Percentiles rank a stretch among this genome's conserved stretches.
These are phyloP conservation scores for Mus minutoides DNA, from an alignment of 2,797 vertebrate genomes.

Conservation along the genomic window DNA sequence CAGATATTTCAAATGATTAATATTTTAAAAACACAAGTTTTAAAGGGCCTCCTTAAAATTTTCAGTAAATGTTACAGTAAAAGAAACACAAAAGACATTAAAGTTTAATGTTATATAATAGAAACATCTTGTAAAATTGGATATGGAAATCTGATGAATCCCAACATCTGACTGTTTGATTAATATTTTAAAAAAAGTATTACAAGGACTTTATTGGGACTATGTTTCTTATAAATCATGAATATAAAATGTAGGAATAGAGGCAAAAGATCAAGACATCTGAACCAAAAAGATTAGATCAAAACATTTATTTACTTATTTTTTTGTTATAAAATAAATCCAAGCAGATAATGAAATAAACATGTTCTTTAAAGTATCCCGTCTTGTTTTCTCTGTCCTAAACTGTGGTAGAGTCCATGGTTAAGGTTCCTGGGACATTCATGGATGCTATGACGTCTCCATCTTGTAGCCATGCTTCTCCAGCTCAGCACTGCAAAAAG, in stretches of 20 bases:
- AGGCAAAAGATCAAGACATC: conserved; percentile 62
- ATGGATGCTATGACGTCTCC: conserved; percentile 95
- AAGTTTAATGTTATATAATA: conserved; percentile 50
- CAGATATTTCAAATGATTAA: conserved; percentile 66
- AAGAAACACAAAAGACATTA: conserved; percentile 59
- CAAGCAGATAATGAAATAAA: conserved; percentile 78
- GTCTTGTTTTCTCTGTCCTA: conserved; percentile 30
- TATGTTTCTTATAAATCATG: conserved; percentile 43
- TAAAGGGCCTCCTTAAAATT: conserved; percentile 51
- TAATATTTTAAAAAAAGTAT: conserved; percentile 34
- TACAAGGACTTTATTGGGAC: background rate
- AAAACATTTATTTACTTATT: conserved; percentile 77
- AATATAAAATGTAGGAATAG: conserved; percentile 54
- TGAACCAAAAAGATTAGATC: conserved; percentile 68
- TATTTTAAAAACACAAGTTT: conserved; percentile 67
- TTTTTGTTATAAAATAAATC: conserved; percentile 74
- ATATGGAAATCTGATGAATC: conserved; percentile 32
- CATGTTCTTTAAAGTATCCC: conserved; percentile 57
- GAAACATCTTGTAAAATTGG: conserved; percentile 36
- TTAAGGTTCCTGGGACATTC: conserved; percentile 62
- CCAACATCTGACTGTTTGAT: conserved; percentile 7
- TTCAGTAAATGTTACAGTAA: conserved; percentile 57
- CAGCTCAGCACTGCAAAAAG: conserved; percentile 94
- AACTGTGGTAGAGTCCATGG: conserved; percentile 80
- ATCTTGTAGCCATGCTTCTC: conserved; percentile 99